A percentile compares a stretch with the other conserved stretches of the same genome.
Evolutionary conservation across 2,113 vertebrate genomes (phyloP).

Genomic region (Dolichallabes microphthalmus): DNA sequence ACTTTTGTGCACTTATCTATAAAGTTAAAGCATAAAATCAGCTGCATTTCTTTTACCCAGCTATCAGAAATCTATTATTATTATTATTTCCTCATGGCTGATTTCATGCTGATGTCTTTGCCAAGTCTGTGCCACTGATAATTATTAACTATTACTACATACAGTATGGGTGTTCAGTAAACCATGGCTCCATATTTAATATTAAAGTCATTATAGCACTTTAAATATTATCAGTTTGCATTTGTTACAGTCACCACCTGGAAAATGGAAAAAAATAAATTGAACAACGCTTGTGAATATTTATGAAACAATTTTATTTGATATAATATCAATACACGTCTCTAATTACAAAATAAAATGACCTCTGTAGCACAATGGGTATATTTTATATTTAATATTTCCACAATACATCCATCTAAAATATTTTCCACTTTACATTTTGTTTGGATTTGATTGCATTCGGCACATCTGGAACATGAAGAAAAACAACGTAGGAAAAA

Average conservation of each 20-base stretch:
- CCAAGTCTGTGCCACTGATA: background rate
- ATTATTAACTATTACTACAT: no score
- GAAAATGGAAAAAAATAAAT: background rate
- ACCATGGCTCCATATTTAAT: background rate
- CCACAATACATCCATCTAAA: conserved; percentile 16
- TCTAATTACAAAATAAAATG: conserved; percentile 75
- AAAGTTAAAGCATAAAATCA: background rate
- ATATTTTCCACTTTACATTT: conserved; percentile 12
- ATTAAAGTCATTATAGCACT: background rate
- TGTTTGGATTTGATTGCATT: conserved; percentile 45
- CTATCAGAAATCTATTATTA: background rate
- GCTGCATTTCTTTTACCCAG: background rate
- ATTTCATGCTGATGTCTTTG: no score
- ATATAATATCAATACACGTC: conserved; percentile 75
- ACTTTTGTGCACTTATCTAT: background rate
- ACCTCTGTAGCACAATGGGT: conserved; percentile 67
- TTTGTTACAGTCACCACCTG: background rate
- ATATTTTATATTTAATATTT: conserved; percentile 61
- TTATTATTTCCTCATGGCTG: background rate
- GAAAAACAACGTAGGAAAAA: conserved; percentile 26
- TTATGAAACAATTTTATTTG: conserved; percentile 76
- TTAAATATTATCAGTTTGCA: no score
- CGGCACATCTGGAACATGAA: conserved; percentile 46
- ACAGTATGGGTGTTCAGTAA: no score
- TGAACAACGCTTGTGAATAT: conserved; percentile 61